Base-by-base conservation (phyloP, 2,888 invertebrate species). In the Escarpia spicata region DNA sequence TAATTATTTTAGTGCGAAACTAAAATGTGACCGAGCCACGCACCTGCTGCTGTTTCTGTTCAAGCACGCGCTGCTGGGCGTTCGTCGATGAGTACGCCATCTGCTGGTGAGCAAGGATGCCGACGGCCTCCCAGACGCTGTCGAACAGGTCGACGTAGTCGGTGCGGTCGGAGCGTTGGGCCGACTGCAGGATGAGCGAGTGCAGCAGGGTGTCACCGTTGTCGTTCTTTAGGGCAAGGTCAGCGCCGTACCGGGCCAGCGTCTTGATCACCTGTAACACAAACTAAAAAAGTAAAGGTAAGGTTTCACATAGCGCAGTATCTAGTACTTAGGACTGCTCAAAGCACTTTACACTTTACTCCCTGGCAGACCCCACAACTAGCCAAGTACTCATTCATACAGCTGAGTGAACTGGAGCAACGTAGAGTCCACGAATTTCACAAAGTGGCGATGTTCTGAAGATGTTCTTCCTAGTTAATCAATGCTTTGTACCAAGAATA, bases 151-250 rank as follows among this genome's bases (percentile, higher is more conserved):
- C 92, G 89, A 91, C 92, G 60, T 94, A 94, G 92, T 94, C 92
- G 91, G 91, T 91, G 89, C 94, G 44, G 9, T 92, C 92, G 1
- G 93, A 93, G 52, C 92, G 91, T 58, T 92, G 91, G 0, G 93
- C 92, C 26, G 94, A 94, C 93, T 94, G 94, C 31, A 93, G 91
- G 19, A 94, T 92, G 37, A 94, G 92, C 2, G 93, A 93, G 90
- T 94, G 94, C 2, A 94, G 91, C 89, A 94, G 92, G 2, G 94
- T 94, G 93, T 94, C 94, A 12, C 94, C 94, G 9, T 90, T 44
- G 60, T 92, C 75, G 92, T 93, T 94, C 92, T 93, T 93, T 44
- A 94, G 92, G 3, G 89, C 93, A 91, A 94, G 92, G 75, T 93
- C 60, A 10, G 93, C 94, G n/a, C 94, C 94, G 92, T 94, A 92